Evolutionary conservation across 2,113 vertebrate genomes (phyloP).

Genomic region (Cyphomyrus discorhynchus): DNA sequence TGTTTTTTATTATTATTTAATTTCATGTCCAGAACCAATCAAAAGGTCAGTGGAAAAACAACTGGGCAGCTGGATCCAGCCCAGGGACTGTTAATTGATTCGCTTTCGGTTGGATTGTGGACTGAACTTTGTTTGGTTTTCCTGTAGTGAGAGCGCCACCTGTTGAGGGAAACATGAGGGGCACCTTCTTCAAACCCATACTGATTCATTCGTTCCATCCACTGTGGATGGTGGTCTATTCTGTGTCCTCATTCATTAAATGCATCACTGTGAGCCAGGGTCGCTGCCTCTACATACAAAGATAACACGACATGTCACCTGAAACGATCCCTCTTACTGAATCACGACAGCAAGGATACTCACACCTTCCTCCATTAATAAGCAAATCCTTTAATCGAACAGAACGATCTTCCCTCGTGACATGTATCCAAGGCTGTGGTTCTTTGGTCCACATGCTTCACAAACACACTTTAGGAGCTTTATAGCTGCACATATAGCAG

Average conservation of each 20-base stretch:
- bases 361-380: conserved; percentile 38
- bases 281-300: background rate
- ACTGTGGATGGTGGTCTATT: background rate
- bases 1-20: background rate
- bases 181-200: background rate
- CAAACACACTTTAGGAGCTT: conserved; percentile 56
- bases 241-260: background rate
- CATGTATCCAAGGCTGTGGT: conserved; percentile 61
- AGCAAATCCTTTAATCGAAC: conserved; percentile 64
- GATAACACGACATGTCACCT: background rate
- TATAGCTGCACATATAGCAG: conserved; percentile 63
- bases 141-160: background rate
- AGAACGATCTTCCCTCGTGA: conserved; percentile 63
- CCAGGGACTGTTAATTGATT: background rate
- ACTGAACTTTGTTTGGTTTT: background rate
- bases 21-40: background rate
- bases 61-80: background rate
- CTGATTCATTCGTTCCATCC: background rate
- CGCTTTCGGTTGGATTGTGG: background rate
- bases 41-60: background rate
- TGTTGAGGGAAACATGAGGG: background rate
- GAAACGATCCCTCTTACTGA: background rate
- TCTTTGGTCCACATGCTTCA: conserved; percentile 56
- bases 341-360: background rate
- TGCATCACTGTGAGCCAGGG: background rate